Evolutionary conservation across 2,113 vertebrate species (phyloP), one percentile per base, ranked within the genome.

Genomic region (Dasypus novemcinctus): DNA sequence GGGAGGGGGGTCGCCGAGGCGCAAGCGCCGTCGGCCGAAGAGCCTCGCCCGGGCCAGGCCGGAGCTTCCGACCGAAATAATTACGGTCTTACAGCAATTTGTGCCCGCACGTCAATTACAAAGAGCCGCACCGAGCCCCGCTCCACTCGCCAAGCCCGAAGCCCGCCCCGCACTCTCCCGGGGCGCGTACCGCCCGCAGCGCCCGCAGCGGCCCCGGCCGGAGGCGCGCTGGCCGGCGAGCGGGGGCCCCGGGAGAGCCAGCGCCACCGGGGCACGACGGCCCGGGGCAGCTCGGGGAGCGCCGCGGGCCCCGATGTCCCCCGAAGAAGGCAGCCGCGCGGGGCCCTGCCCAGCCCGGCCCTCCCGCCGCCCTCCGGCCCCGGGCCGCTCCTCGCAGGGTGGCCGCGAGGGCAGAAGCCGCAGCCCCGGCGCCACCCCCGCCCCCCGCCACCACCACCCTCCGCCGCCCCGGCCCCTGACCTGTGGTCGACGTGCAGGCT

Each of bases 401-500:
- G 23, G 57, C 57, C 57, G 23, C 20, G 57, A 23, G 57, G 20
- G 21, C 20, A 59, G 57, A 7, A 7, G 57, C 57, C 57, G 61
- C 61, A 23, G 64, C 6, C 69, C 59, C 87, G 31, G 11, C 59
- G 49, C 81, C 80, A 69, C 52, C 49, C 86, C 89, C 52, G 21
- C 21, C 63, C 64, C 38, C 43, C 43, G 43, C 43, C 43, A 9
- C 43, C 9, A 5, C 43, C 5, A 46, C 69, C 57, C 87, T 15
- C 11, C 46, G 49, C 81, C 81, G 74, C 59, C 49, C 86, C 89
- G 36, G 21, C 21, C 63, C 97, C 99, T 99, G 98, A 99, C 99
- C 99, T 99, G 90, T 99, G 99, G 93, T 99, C 99, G 98, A 99
- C 98, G 97, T 99, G 99, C 87, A 99, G 99, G 96, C 99, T 99